Evolutionary conservation across 2,888 invertebrate species (phyloP).

Genomic region (Platynereis dumerilii): DNA sequence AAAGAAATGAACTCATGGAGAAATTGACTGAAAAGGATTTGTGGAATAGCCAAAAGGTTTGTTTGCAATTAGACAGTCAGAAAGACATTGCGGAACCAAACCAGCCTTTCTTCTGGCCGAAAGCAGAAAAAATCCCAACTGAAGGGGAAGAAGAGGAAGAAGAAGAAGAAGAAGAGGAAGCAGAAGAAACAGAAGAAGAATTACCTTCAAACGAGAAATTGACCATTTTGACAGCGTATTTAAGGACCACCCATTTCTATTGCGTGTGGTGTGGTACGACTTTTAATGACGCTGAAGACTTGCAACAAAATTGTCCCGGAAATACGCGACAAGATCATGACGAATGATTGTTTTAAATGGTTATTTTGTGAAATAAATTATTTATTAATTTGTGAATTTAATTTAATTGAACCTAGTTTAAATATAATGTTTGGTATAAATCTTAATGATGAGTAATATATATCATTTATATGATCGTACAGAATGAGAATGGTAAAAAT

Average conservation of each 20-base stretch:
- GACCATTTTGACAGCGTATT: constrained; percentile 71
- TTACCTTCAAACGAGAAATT: constrained; percentile 68
- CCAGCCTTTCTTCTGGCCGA: constrained; percentile 71
- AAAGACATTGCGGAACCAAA: constrained; percentile 62
- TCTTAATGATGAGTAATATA: no score
- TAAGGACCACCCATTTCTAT: constrained; percentile 75
- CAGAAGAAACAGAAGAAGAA: constrained; percentile 32
- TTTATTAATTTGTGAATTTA: no score
- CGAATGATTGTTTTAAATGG: constrained; percentile 3
- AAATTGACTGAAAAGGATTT: constrained; percentile 49
- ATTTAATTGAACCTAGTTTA: no score
- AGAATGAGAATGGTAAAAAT: no score
- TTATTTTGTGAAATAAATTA: no score
- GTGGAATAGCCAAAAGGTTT: constrained; percentile 66
- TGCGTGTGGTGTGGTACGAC: constrained; percentile 82
- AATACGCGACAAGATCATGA: constrained; percentile 48
- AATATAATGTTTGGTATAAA: no score
- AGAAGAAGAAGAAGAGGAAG: constrained; percentile 43
- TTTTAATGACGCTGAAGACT: constrained; percentile 65
- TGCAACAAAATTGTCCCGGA: constrained; percentile 55
- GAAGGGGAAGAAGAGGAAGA: constrained; percentile 24
- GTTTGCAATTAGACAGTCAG: constrained; percentile 69
- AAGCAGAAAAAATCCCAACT: constrained; percentile 21
- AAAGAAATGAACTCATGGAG: constrained; percentile 44
- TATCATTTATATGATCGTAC: no score